Conservation (phyloP, 2,797 vertebrate species). For the Lerista edwardsae region DNA sequence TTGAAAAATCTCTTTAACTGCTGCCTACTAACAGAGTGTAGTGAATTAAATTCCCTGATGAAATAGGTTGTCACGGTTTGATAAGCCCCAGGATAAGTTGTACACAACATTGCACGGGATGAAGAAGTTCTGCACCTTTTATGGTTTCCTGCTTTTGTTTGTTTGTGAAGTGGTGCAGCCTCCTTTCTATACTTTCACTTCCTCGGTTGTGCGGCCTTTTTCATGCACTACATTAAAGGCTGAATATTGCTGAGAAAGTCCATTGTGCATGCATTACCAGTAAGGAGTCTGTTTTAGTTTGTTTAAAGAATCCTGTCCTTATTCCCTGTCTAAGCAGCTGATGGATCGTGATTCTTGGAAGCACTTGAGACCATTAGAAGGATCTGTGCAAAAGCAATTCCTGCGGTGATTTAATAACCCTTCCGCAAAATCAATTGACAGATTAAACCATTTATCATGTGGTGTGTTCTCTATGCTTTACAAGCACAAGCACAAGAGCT, state of each 20-base stretch:
- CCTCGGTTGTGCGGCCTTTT: neutral
- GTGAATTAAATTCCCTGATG: neutral
- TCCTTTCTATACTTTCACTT: neutral
- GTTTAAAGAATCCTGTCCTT: neutral
- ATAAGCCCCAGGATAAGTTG: neutral
- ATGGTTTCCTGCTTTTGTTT: neutral
- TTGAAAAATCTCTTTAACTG: neutral
- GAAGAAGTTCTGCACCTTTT: neutral
- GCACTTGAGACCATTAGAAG: neutral
- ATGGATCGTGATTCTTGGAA: neutral
- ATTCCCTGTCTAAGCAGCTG: neutral
- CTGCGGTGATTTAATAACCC: constrained; percentile 9
- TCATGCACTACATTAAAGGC: accelerated
- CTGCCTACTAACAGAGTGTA: neutral
- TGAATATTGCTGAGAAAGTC: neutral
- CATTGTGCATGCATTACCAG: neutral
- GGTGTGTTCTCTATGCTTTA: neutral
- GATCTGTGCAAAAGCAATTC: neutral
- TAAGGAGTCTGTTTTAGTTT: constrained; percentile 1
- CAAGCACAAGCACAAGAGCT: neutral
- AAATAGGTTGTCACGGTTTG: neutral
- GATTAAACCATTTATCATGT: accelerated
- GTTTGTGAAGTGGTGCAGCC: neutral
- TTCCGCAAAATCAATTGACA: neutral
- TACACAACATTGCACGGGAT: neutral